Evolutionary conservation across 2,888 invertebrate species (phyloP).

Genomic region (Rugalucina vietnamica): DNA sequence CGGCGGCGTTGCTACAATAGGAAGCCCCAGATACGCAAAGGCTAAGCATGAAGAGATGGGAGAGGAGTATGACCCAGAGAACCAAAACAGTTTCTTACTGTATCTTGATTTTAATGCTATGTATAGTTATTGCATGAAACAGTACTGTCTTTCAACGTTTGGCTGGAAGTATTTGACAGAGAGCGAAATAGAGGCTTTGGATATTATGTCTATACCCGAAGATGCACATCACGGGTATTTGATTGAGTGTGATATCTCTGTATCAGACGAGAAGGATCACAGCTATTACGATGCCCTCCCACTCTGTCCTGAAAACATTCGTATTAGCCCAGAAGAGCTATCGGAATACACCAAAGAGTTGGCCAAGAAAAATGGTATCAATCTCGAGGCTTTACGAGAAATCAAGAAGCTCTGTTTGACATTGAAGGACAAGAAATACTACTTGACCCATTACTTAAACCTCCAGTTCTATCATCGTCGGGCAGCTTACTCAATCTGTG

Average conservation of each 20-base stretch:
- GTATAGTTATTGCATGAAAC: background rate
- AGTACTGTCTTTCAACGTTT: background rate
- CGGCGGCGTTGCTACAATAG: conserved; percentile 9
- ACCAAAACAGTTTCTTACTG: background rate
- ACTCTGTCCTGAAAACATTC: conserved; percentile 6
- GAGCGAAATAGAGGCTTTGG: background rate
- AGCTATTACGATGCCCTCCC: background rate
- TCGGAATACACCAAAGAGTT: background rate
- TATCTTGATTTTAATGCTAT: conserved; percentile 16
- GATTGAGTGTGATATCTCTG: conserved; percentile 5
- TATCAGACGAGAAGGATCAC: background rate
- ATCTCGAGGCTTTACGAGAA: background rate
- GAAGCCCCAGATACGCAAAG: conserved; percentile 3
- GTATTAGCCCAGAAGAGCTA: background rate
- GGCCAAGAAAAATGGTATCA: background rate
- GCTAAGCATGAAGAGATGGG: conserved; percentile 8
- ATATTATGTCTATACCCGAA: background rate
- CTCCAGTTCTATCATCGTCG: conserved; percentile 20
- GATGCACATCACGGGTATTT: conserved; percentile 7
- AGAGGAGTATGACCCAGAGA: background rate
- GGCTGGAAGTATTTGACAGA: background rate
- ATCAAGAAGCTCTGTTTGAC: background rate
- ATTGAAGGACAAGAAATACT: background rate
- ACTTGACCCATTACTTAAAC: conserved; percentile 3
- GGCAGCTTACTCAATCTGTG: too few species aligned